A percentile compares a stretch with the other conserved stretches of the same genome.
These are phyloP conservation scores for Calycopis cecrops DNA, from an alignment of 1,140 invertebrate species.

Conservation along the genomic window DNA sequence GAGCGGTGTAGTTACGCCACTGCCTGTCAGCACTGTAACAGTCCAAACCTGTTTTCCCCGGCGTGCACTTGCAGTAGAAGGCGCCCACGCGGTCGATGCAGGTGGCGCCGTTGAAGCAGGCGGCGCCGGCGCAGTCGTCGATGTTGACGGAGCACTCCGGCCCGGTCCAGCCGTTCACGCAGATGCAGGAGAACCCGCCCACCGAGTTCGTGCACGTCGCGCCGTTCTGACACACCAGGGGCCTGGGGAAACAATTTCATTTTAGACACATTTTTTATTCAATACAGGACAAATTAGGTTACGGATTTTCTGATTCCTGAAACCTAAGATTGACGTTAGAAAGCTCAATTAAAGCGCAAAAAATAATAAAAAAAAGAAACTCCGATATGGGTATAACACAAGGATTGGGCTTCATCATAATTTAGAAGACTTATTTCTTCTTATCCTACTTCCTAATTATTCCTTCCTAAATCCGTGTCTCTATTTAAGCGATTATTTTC, in stretches of 20 bases:
- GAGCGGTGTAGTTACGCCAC: too few relatives aligned
- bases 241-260: slow-evolving; percentile 61
- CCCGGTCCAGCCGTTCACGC: slow-evolving; percentile 96
- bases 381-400: too few relatives aligned
- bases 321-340: too few relatives aligned
- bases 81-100: slow-evolving; percentile 96
- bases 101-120: slow-evolving; percentile 97
- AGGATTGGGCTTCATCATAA: too few relatives aligned
- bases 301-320: too few relatives aligned
- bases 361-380: too few relatives aligned
- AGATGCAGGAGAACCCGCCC: slow-evolving; percentile 95
- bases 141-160: slow-evolving; percentile 94
- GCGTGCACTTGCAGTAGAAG: slow-evolving; percentile 96
- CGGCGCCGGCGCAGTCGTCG: slow-evolving; percentile 93
- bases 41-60: slow-evolving; percentile 92
- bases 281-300: too few relatives aligned
- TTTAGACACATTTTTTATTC: not conserved
- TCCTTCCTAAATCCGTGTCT: too few relatives aligned
- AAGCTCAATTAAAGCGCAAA: too few relatives aligned
- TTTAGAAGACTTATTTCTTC: too few relatives aligned
- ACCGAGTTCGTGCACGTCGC: slow-evolving; percentile 94
- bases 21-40: not conserved
- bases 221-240: slow-evolving; percentile 93
- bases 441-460: too few relatives aligned
- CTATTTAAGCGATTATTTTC: too few relatives aligned